Base-by-base conservation (phyloP, 2,888 invertebrate species). In the Mamestra brassicae region DNA sequence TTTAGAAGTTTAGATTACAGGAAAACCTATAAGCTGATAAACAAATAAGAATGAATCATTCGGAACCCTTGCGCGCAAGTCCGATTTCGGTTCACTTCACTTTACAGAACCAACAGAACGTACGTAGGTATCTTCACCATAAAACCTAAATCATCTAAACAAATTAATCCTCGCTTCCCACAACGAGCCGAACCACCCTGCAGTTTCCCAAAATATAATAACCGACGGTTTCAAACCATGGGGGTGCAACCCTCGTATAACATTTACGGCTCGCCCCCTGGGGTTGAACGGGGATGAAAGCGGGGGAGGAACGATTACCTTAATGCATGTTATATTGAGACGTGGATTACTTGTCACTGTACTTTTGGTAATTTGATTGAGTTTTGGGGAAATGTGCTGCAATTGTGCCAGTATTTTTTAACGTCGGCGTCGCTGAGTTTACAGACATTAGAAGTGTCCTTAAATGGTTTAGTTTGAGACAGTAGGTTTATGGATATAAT, bases 281-380 rank as follows among this genome's bases (percentile, higher is more conserved):
- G 66, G 73, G 66, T 52, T 75, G 75, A 36, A 62, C 5, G 54
- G 52, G 81, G 83, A 78, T 74, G 75, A 67, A 76, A 69, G 73
- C 42, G 52, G 75, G 84, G 88, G 89, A 63, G 66, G 81, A 70
- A 45, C 76, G 91, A 92, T 93, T 93, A 92, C 88, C 88, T 86
- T 92, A 93, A 93, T 91, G 92, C 89, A 89, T 87, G 90, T 91
- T 88, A 87, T 89, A 93, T 93, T 88, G 90, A 84, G 81, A 83
- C 71, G 45, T 42, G 62, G 74, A 74, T 86, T 69, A 85, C 78
- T 78, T 81, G 70, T 74, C 80, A 45, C 68, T 62, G 47, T 66
- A 45, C 54, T 62, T 57, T 68, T 45, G 5, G 34, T 80, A 80
- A 76, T 75, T 67, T 75, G 67, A 81, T 76, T 83, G 80, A 69